A percentile compares a stretch with the other conserved stretches of the same genome.
Evolutionary conservation across 1,140 invertebrate species (phyloP).

Genomic region (Drosophila truncata): DNA sequence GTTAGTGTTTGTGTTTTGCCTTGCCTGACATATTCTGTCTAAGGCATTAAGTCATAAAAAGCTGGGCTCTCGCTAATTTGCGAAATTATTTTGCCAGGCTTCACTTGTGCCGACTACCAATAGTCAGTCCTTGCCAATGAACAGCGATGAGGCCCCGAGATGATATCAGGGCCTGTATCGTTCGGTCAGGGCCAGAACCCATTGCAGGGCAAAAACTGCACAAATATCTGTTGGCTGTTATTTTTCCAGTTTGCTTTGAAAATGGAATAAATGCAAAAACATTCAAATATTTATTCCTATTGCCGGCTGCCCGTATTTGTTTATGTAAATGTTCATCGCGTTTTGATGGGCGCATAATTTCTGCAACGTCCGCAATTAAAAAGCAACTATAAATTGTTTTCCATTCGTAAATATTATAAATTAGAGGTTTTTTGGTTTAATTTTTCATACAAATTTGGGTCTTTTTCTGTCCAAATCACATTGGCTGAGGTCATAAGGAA

Average conservation of each 20-base stretch:
- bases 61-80: constrained; percentile 67
- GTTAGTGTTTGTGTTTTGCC: constrained; percentile 16
- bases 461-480: not conserved
- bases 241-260: constrained; percentile 37
- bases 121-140: not conserved
- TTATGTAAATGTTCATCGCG: constrained; percentile 54
- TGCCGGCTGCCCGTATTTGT: constrained; percentile 45
- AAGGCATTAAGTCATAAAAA: constrained; percentile 76
- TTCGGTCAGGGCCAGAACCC: constrained; percentile 25
- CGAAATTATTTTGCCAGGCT: constrained; percentile 44
- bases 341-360: constrained; percentile 41
- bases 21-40: constrained; percentile 40
- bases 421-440: not conserved
- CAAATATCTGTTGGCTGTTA: constrained; percentile 54
- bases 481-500: constrained; percentile 14
- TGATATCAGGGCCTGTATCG: constrained; percentile 19
- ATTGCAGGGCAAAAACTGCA: constrained; percentile 6
- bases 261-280: constrained; percentile 26
- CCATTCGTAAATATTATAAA: constrained; percentile 7
- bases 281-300: constrained; percentile 45
- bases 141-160: not conserved
- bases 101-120: constrained; percentile 7
- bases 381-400: constrained; percentile 16
- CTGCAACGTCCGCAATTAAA: constrained; percentile 26
- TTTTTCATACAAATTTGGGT: constrained; percentile 10